These are phyloP conservation scores for Agapostemon virescens DNA, from an alignment of 2,888 invertebrate genomes.

Conservation along the genomic window DNA sequence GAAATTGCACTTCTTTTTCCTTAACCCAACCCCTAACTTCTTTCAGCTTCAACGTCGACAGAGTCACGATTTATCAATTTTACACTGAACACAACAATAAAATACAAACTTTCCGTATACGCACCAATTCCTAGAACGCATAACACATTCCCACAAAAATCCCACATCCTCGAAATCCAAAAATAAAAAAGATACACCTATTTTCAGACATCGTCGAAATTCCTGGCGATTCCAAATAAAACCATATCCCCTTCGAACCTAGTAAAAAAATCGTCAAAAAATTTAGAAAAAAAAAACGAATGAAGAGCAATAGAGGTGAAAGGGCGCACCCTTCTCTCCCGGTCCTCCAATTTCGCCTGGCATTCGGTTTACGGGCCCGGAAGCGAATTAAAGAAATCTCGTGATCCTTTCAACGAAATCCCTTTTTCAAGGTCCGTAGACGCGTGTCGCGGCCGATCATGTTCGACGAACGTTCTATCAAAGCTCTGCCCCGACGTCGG, in stretches of 20 bases:
- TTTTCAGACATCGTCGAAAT: background rate
- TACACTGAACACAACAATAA: too few relatives aligned
- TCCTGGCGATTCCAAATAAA: background rate
- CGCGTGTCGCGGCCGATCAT: background rate
- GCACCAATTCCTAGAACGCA: too few relatives aligned
- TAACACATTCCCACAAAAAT: too few relatives aligned
- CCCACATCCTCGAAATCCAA: too few relatives aligned
- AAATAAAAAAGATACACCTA: background rate
- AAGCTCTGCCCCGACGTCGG: background rate
- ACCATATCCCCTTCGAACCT: background rate
- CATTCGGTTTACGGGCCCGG: background rate
- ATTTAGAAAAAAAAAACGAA: background rate
- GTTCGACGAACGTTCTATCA: background rate
- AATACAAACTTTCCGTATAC: too few relatives aligned
- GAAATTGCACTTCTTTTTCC: background rate
- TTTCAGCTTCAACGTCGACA: too few relatives aligned
- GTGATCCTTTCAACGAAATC: background rate
- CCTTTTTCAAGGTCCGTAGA: background rate
- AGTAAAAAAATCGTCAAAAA: background rate
- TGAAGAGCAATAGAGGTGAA: background rate
- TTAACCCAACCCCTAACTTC: too few relatives aligned
- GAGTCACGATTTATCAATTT: too few relatives aligned
- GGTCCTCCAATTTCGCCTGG: background rate
- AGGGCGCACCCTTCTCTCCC: too few relatives aligned
- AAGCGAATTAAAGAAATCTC: background rate